Percentiles rank a stretch among this genome's conserved stretches.
Evolutionary conservation across 2,888 invertebrate species (phyloP).

Genomic region (Crepidodera aurea): DNA sequence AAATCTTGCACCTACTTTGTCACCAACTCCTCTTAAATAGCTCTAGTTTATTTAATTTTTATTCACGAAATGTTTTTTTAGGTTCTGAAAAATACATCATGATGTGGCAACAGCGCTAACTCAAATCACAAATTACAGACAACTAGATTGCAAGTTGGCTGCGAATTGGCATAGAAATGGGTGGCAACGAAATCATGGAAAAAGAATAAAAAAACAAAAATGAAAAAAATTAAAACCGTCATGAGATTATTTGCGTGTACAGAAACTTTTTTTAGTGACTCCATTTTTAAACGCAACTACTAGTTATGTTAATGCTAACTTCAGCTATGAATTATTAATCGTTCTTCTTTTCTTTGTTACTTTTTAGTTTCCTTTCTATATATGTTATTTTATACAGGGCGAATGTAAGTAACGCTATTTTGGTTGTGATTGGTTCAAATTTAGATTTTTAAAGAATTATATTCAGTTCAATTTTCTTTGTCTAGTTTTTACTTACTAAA

Average conservation of each 20-base stretch:
- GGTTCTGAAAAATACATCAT: background rate
- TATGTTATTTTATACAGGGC: no score
- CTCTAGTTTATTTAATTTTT: no score
- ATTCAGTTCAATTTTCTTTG: no score
- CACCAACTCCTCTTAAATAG: no score
- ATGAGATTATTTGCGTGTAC: constrained; percentile 24
- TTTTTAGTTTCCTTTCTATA: background rate
- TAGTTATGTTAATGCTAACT: constrained; percentile 30
- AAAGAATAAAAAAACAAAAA: background rate
- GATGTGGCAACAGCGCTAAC: background rate
- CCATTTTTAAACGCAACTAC: constrained; percentile 23
- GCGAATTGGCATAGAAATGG: constrained; percentile 4
- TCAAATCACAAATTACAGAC: background rate
- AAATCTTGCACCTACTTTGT: no score
- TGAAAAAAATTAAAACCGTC: background rate
- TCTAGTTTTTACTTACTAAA: no score
- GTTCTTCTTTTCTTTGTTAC: background rate
- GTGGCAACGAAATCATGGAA: constrained; percentile 8
- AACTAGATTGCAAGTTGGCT: constrained; percentile 3
- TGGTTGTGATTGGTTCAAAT: no score
- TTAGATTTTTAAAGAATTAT: no score
- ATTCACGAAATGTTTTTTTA: no score
- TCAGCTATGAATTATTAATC: constrained; percentile 11
- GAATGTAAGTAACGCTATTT: no score
- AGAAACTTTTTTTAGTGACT: constrained; percentile 18